Base-by-base conservation (phyloP, 2,888 invertebrate species). In the Carcina quercana region DNA sequence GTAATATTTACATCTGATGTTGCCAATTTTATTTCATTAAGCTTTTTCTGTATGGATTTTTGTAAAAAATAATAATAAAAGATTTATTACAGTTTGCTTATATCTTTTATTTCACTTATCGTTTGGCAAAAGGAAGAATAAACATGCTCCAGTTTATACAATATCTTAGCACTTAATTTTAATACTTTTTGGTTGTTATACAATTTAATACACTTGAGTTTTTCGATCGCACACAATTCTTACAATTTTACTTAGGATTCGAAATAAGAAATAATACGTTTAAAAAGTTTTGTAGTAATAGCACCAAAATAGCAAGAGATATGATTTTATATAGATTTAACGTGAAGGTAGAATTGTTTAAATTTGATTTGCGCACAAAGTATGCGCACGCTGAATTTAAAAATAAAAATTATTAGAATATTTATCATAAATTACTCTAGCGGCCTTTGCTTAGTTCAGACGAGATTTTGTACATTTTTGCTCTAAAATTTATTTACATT, bases 141-240 rank as follows among this genome's bases (percentile, higher is more conserved):
- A n/a, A 66, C 59, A 67, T 64, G 64, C 58, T 63, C 59, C 52
- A n/a, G 48, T 55, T 54, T 53, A 48, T 58, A 25, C 24, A n/a
- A 27, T 32, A 55, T 50, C 61, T 57, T 53, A 50, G n/a, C n/a
- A n/a, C n/a, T n/a, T n/a, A 25, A 43, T 55, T 52, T 64, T 76
- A 80, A 82, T 79, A 80, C 79, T 80, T 80, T 82, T 82, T 79
- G 80, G 80, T 76, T 73, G 70, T 66, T 76, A 74, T 42, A 61
- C 54, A 55, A 55, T 54, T 61, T 55, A 30, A 30, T 28, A 37
- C 37, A 37, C 24, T 12, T 22, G n/a, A n/a, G n/a, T n/a, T n/a
- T n/a, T n/a, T n/a, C n/a, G n/a, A 17, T 26, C 26, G 26, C 36
- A 32, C 32, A 35, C 24, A 32, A 35, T 13, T 35, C 35, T 37